These are phyloP conservation scores for Neria commutata DNA, from an alignment of 2,888 invertebrate genomes.

Conservation along the genomic window DNA sequence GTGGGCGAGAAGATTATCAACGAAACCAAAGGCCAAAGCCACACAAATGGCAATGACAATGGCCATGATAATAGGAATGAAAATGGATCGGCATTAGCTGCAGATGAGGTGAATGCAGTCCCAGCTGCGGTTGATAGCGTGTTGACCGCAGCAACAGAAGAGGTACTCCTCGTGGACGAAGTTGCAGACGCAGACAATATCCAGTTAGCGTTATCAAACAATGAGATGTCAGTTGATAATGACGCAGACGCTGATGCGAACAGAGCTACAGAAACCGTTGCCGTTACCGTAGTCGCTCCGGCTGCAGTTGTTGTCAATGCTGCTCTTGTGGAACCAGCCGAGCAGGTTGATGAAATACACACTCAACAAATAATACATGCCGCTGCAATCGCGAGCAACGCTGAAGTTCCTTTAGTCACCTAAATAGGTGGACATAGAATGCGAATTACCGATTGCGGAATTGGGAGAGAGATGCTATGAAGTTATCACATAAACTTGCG, in stretches of 20 bases:
- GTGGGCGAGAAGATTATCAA: constrained; percentile 75
- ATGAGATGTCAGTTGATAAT: constrained; percentile 50
- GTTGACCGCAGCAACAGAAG: background rate
- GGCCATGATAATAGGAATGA: constrained; percentile 43
- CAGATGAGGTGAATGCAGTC: constrained; percentile 15
- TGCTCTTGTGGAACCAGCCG: constrained; percentile 11
- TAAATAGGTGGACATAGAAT: constrained; percentile 19
- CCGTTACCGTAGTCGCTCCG: constrained; percentile 37
- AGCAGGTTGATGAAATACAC: constrained; percentile 16
- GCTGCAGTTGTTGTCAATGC: constrained; percentile 25
- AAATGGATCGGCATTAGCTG: constrained; percentile 24
- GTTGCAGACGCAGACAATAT: constrained; percentile 25
- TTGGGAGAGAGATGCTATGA: too few relatives aligned
- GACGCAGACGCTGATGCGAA: constrained; percentile 40
- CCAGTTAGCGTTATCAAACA: constrained; percentile 46
- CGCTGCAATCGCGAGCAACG: constrained; percentile 30
- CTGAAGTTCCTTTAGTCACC: constrained; percentile 40
- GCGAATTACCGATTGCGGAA: too few relatives aligned
- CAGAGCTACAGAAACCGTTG: constrained; percentile 24
- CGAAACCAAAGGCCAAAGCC: constrained; percentile 55
- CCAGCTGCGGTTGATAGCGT: background rate
- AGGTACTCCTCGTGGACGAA: background rate
- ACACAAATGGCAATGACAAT: constrained; percentile 43
- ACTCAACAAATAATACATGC: constrained; percentile 15
- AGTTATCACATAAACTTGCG: too few relatives aligned